Base-by-base conservation (phyloP, 92 coral and sea anemone genomes). In the Chrysogorgia sp. region DNA sequence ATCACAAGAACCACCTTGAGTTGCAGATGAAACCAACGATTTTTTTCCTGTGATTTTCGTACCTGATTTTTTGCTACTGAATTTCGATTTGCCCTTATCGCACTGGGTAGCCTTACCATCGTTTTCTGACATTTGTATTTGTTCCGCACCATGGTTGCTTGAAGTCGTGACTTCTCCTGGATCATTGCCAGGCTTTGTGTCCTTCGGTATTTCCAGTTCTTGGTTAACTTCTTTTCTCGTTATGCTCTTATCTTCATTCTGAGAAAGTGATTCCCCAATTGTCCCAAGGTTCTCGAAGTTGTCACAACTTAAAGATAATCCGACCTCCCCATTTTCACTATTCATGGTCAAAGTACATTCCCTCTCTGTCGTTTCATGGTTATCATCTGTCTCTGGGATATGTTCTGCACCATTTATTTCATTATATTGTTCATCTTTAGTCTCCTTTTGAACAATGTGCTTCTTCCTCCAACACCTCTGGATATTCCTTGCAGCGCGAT, bases 391-490 rank as follows among this genome's bases (percentile, higher is more conserved):
- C n/a, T 47, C 53, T n/a, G 53, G 2, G 10, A 2, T 47, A 47
- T 47, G 43, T 47, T 47, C 2, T 7, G 15, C n/a, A n/a, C n/a
- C 7, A n/a, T 15, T 15, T 6, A n/a, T 47, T n/a, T 6, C 10
- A 6, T 47, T 15, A 15, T 15, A n/a, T 47, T 6, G 53, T 37
- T 37, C 43, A 4, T 37, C 43, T 12, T 37, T 37, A 4, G 5
- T 37, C 12, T 5, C 43, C 6, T 37, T 4, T 37, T 37, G 43
- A 15, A n/a, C 12, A 37, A 37, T 4, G 53, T n/a, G 53, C 15
- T 47, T 47, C 53, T 4, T 43, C 30, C 61, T 69, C 76, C 76
- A 69, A 55, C 60, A 69, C 14, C 48, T 45, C 55, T 69, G 76
- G 30, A 69, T 45, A 31, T 49, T 25, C 15, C 60, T 69, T n/a